Evolutionary conservation across 53 echinoderm and acorn worm species (phyloP), one percentile per base, ranked within the genome.

Genomic region (Pentamera pediparva): DNA sequence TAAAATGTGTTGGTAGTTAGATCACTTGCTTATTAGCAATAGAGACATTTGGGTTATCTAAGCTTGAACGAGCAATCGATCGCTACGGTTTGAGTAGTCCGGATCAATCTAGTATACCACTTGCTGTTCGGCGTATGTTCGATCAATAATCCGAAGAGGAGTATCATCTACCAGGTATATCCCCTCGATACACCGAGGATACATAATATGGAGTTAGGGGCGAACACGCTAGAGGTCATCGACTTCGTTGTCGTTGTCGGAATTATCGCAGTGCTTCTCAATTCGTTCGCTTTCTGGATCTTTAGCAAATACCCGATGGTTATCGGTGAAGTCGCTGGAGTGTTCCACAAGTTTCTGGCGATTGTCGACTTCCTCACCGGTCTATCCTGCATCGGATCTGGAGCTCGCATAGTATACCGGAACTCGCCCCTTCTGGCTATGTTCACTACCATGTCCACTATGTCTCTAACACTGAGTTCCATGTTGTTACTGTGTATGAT

Each of bases 291-390:
- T 12, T 65, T 65, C 24, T 24, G n/a, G 3, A 31, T 65, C 25
- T 32, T 65, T 21, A 24, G 40, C 13, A 65, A 20, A 24, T 24
- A 39, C 25, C 65, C 65, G 25, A 65, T 12, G 3, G 27, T n/a
- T 7, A 65, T 65, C 39, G 41, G 65, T 5, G 21, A 38, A 13
- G 11, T 65, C 38, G 41, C 65, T 3, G 38, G 65, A 21, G 26
- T 65, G 27, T 65, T 65, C 27, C 65, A 65, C 40, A 65, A 65
- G 41, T 21, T 41, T 13, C 25, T 65, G 27, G 65, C 65, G 10
- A 38, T 65, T 3, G 40, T 65, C 40, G 65, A 40, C 40, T 10
- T 65, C 11, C 40, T 65, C 7, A 65, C 65, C 3, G 65, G 35
- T 34, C 24, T 65, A 5, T 65, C 65, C 3, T 38, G 40, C 24